Evolutionary conservation across 2,797 vertebrate genomes (phyloP).

Genomic region (Alectoris magna): DNA sequence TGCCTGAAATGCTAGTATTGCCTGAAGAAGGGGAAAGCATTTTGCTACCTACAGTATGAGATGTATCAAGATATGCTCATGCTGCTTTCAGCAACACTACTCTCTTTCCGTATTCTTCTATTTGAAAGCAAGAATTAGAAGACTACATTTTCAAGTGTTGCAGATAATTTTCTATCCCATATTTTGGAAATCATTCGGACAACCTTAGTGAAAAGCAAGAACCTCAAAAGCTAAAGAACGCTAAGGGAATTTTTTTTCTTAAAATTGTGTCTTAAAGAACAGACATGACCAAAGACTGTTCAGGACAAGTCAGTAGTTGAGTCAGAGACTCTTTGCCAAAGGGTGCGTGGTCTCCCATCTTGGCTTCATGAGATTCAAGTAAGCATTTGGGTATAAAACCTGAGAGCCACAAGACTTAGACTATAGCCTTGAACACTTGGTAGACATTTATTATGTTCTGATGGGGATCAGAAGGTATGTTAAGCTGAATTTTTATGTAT

Average conservation of each 20-base stretch:
- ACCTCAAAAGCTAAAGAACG: not conserved
- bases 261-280: not conserved
- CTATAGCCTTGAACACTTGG: not conserved
- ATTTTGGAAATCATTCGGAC: not conserved
- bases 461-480: not conserved
- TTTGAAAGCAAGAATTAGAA: not conserved
- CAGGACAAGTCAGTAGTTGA: not conserved
- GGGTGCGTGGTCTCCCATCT: not conserved
- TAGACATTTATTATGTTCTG: not conserved
- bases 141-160: not conserved
- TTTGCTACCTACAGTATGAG: rapidly evolving
- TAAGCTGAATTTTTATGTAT: not conserved
- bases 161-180: not conserved
- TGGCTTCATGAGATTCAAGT: not conserved
- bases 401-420: not conserved
- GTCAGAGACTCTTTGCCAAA: not conserved
- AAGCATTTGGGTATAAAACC: not conserved
- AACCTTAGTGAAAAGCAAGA: not conserved
- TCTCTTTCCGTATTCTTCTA: not conserved
- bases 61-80: not conserved
- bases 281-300: not conserved
- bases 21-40: not conserved
- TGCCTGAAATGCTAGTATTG: not conserved
- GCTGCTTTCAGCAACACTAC: not conserved
- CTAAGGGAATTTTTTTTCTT: not conserved